Evolutionary conservation across 2,888 invertebrate species (phyloP), one percentile per base, ranked within the genome.

Genomic region (Gasteruption jaculator): DNA sequence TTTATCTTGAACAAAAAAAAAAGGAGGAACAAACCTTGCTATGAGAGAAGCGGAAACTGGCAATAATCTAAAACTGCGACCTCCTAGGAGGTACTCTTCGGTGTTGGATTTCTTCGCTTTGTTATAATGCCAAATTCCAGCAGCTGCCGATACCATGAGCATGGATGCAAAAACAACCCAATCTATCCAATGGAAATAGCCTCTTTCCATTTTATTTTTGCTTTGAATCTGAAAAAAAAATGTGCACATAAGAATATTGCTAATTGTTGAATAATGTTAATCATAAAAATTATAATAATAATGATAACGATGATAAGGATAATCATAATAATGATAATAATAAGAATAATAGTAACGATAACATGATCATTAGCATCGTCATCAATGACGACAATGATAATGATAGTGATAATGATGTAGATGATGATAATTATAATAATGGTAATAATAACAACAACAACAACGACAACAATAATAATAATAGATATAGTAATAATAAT

Each of bases 41-140:
- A 91, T 81, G 22, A 91, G 76, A 6, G 90, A 91, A 78, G 91
- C 83, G 16, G 91, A 84, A 11, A 91, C 88, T 0, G 91, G 91
- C 61, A 91, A 84, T 0, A 85, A 81, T 44, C 81, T 78, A 76
- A 91, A 77, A 43, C 81, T 76, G 57, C 80, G 78, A 42, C 84
- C 85, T 21, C 88, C 91, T 46, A 90, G 78, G 37, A 91, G 74
- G 65, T 90, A 90, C 60, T 86, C 86, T 53, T 75, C 73, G 2
- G 75, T 76, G 74, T 68, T 85, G 67, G 62, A 80, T 75, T 54
- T 74, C 70, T 52, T 82, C 63, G 76, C 72, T 52, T 73, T 75
- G 55, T 72, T 76, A 19, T 74, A 75, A 56, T 78, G 76, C 60
- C 78, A 90, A 32, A 90, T 61, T 2, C 91, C 91, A n/a, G 89